phyloP scores from a whole-genome alignment of 2,888 invertebrate species.

The Eumacrocentrus americanus region DNA sequence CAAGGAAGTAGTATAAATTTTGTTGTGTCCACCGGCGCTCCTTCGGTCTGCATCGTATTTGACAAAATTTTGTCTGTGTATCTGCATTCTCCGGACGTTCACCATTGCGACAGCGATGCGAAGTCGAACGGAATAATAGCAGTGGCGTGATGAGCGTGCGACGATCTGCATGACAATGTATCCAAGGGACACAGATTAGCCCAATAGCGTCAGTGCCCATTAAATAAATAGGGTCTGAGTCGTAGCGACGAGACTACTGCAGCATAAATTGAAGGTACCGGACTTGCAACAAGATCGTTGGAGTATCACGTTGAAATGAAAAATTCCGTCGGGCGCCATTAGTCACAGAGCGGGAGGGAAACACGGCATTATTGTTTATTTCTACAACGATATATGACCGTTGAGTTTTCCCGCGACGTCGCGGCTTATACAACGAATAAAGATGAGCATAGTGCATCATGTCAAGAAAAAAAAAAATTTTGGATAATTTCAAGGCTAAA shows the following conservation, averaged over 20 bases:
- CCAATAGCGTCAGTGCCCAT: slow-evolving; percentile 16
- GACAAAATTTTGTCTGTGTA: neutral
- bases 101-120: slow-evolving; percentile 16
- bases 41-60: slow-evolving; percentile 3
- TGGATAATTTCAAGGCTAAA: no score
- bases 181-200: slow-evolving; percentile 22
- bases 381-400: slow-evolving; percentile 10
- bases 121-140: slow-evolving; percentile 24
- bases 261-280: slow-evolving; percentile 20
- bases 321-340: slow-evolving; percentile 31
- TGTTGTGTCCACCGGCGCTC: slow-evolving; percentile 2
- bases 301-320: slow-evolving; percentile 32
- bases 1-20: slow-evolving; percentile 21
- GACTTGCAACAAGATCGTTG: slow-evolving; percentile 26
- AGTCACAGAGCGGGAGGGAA: slow-evolving; percentile 12
- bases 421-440: no score
- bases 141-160: slow-evolving; percentile 15
- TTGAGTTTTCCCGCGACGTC: neutral
- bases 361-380: slow-evolving; percentile 28
- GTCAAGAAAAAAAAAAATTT: no score
- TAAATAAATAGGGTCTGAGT: slow-evolving; percentile 21
- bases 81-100: slow-evolving; percentile 11
- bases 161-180: slow-evolving; percentile 25
- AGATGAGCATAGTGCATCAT: no score
- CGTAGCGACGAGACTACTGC: slow-evolving; percentile 21